Conservation (phyloP, 2,113 vertebrate species). For the Pluvianellus socialis region DNA sequence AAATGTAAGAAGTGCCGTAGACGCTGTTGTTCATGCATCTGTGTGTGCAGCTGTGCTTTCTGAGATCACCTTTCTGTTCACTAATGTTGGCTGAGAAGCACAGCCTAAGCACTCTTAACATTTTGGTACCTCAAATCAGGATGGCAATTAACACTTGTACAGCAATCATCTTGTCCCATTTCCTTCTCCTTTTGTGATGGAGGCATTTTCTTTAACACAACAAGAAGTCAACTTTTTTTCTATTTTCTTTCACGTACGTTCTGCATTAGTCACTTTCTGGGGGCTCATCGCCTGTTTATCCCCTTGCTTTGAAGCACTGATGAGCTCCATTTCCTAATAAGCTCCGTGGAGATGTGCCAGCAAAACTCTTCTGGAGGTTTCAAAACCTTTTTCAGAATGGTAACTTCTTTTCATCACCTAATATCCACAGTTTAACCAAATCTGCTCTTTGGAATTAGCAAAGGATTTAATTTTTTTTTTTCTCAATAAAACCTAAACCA, state of each 20-base stretch:
- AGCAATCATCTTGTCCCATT: neutral
- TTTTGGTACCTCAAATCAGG: neutral
- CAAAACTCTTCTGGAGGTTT: neutral
- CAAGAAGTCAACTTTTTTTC: neutral
- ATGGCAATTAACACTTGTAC: neutral
- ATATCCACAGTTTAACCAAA: neutral
- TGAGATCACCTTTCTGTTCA: neutral
- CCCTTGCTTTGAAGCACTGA: neutral
- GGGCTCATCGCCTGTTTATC: neutral
- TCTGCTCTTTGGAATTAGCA: neutral
- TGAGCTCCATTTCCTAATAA: neutral
- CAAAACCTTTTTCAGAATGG: neutral
- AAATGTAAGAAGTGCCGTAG: neutral
- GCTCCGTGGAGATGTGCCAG: neutral
- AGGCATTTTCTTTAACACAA: neutral
- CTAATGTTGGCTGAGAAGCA: neutral
- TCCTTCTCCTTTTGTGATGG: neutral
- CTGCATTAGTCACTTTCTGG: neutral
- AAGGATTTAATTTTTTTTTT: neutral
- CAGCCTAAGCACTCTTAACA: too few species aligned
- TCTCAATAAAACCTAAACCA: neutral
- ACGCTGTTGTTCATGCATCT: neutral
- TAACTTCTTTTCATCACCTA: neutral
- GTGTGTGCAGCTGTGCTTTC: neutral
- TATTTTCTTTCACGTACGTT: rapidly evolving